Evolutionary conservation across 2,113 vertebrate species (phyloP).

Genomic region (Mystacornis crossleyi): DNA sequence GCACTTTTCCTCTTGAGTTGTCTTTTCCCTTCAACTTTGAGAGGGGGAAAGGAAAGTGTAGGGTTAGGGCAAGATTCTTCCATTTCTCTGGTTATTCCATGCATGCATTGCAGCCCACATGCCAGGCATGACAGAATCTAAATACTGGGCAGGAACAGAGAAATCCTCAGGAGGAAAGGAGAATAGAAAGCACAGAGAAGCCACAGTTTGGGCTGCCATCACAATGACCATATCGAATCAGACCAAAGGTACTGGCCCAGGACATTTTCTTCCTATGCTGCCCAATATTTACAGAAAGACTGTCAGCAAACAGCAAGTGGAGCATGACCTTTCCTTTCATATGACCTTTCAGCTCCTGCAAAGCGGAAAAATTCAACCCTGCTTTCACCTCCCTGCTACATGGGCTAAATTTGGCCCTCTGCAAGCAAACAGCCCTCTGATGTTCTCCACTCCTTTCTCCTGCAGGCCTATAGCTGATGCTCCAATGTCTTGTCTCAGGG

Average conservation of each 20-base stretch:
- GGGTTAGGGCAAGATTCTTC: not conserved
- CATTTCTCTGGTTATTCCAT: not conserved
- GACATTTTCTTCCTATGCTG: not conserved
- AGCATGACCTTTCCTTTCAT: not conserved
- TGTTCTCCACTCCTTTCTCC: not conserved
- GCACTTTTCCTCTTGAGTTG: conserved; percentile 42
- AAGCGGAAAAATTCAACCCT: not conserved
- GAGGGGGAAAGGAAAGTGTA: not conserved
- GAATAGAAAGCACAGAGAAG: not conserved
- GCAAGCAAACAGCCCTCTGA: not conserved
- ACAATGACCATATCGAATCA: rapidly evolving
- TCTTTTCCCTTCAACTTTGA: not conserved
- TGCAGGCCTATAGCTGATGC: not conserved
- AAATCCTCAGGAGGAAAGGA: not conserved
- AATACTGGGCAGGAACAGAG: not conserved
- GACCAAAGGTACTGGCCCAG: not conserved
- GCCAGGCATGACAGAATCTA: not conserved
- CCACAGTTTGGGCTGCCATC: not conserved
- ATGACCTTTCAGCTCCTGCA: not conserved
- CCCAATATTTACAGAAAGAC: not conserved
- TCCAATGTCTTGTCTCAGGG: not conserved
- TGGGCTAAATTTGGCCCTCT: not conserved
- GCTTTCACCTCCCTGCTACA: not conserved
- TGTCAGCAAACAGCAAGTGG: not conserved
- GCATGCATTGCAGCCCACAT: not conserved